Conservation (phyloP, 1,140 invertebrate genomes). For the Ceratina japonica region DNA sequence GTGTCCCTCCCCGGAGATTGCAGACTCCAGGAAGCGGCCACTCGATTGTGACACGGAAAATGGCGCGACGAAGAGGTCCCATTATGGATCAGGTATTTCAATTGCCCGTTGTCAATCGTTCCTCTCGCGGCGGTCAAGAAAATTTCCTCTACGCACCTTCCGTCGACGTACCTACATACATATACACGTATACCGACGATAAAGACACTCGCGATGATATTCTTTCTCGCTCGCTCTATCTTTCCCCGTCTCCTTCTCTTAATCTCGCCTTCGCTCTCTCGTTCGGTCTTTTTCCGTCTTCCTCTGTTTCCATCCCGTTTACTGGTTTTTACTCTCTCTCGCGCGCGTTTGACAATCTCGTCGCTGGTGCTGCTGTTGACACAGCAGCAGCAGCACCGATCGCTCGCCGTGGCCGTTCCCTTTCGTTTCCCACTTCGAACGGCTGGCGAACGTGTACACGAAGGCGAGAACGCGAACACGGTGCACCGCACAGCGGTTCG, state of each 20-base stretch:
- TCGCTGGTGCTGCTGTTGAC: conserved; percentile 54
- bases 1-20: conserved; percentile 89
- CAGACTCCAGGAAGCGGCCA: conserved; percentile 91
- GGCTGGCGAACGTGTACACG: conserved; percentile 32
- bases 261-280: conserved; percentile 16
- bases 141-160: conserved; percentile 7
- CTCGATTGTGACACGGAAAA: conserved; percentile 92
- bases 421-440: conserved; percentile 60
- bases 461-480: conserved; percentile 49
- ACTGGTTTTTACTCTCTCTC: conserved; percentile 10
- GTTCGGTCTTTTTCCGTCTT: conserved; percentile 8
- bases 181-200: conserved; percentile 12
- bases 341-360: conserved; percentile 53
- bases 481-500: conserved; percentile 51
- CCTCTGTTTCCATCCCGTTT: conserved; percentile 23
- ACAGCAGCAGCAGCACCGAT: conserved; percentile 27
- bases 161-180: conserved; percentile 14
- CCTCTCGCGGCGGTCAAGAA: not conserved
- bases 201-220: conserved; percentile 16
- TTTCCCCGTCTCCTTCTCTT: conserved; percentile 9
- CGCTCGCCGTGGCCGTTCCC: conserved; percentile 39
- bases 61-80: conserved; percentile 92
- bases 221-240: not conserved
- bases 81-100: conserved; percentile 90
- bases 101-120: conserved; percentile 37